phyloP scores from a whole-genome alignment of 2,888 invertebrate genomes.

The Gortyna flavago region DNA sequence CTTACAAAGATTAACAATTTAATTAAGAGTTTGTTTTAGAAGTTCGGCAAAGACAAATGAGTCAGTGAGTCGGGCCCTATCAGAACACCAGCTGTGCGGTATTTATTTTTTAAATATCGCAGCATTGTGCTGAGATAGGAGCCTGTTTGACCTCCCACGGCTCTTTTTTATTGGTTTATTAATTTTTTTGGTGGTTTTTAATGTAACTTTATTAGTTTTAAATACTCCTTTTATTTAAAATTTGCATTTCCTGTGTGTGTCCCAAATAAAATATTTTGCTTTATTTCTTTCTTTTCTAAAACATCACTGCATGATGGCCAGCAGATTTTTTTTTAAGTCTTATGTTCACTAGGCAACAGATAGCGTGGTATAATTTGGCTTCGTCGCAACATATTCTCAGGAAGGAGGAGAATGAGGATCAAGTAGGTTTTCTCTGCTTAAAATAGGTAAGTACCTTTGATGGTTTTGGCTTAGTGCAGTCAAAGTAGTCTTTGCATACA shows the following conservation, averaged over 20 bases:
- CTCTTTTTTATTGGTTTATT: too few species aligned
- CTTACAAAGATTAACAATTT: background rate
- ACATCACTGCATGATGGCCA: background rate
- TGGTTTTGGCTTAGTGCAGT: constrained; percentile 93
- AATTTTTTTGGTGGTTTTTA: too few species aligned
- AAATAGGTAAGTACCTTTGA: constrained; percentile 86
- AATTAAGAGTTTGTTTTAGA: background rate
- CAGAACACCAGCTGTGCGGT: background rate
- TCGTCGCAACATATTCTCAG: too few species aligned
- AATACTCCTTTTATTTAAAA: too few species aligned
- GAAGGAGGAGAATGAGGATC: background rate
- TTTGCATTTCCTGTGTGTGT: too few species aligned
- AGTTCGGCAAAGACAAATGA: background rate
- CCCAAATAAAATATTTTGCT: background rate
- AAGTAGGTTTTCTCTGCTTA: background rate
- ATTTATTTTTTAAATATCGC: background rate
- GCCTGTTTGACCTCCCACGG: too few species aligned
- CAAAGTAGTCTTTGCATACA: constrained; percentile 96
- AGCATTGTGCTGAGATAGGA: too few species aligned
- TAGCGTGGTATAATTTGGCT: background rate
- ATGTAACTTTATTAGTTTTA: too few species aligned
- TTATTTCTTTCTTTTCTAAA: background rate
- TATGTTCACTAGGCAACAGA: background rate
- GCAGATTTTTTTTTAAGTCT: too few species aligned
- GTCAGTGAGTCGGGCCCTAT: background rate